Evolutionary conservation across 2,113 vertebrate species (phyloP).

Genomic region (Bettongia penicillata): DNA sequence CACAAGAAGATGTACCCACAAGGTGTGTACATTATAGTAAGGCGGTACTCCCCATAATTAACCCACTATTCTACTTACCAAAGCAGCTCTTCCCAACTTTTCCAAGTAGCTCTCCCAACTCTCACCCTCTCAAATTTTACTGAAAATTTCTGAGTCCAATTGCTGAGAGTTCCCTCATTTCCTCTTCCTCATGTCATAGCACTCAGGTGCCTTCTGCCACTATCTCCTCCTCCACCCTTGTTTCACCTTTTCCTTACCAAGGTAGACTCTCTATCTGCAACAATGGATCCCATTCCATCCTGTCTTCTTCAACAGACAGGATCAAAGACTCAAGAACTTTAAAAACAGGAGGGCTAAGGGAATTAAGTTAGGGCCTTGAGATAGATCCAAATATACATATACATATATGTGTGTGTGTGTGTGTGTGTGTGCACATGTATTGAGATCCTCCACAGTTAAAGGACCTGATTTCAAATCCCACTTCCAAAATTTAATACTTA

Average conservation of each 20-base stretch:
- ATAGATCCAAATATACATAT: too few species aligned
- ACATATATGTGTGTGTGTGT: too few species aligned
- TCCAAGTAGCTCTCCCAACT: neutral
- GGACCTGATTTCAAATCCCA: too few species aligned
- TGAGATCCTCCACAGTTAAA: too few species aligned
- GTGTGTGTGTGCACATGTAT: too few species aligned
- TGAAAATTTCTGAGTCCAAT: neutral
- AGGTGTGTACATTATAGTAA: neutral
- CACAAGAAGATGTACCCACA: neutral
- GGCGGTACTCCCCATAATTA: neutral
- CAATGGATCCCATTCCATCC: neutral
- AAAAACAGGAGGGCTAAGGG: too few species aligned
- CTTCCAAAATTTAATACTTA: too few species aligned
- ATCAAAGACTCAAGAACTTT: too few species aligned
- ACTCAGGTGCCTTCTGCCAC: neutral
- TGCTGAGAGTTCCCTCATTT: neutral
- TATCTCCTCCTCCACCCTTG: neutral
- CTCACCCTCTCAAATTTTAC: neutral
- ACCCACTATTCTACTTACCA: neutral
- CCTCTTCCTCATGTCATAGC: neutral
- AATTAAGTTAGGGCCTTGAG: too few species aligned
- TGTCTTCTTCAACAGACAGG: neutral
- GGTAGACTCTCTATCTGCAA: neutral
- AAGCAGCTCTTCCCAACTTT: neutral
- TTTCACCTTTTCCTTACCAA: neutral